Evolutionary conservation across 2,113 vertebrate species (phyloP), one percentile per base, ranked within the genome.

Genomic region (Actenoides hombroni): DNA sequence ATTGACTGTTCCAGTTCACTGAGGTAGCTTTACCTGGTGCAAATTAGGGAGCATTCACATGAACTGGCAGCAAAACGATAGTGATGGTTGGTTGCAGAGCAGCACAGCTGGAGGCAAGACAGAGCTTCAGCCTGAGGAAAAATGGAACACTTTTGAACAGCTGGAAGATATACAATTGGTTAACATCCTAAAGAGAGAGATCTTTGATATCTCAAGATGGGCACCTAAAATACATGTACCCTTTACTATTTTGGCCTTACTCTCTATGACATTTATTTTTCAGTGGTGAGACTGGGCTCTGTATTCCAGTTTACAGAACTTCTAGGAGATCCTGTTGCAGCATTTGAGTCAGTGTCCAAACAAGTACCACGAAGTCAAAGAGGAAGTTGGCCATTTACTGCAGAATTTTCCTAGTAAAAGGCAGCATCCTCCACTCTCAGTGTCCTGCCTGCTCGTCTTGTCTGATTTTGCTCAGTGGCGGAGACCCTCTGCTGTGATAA

Each of bases 61-160:
- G 42, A 91, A 25, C 76, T 53, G 46, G 65, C 88, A 75, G 67
- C 63, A 83, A 42, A 88, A 75, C 40, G 31, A 8, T 12, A 39
- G 51, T 60, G 23, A 37, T 29, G 25, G 40, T 51, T 69, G 51
- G 49, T 20, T 79, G 56, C n/a, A 25, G 61, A 75, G 54, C 54
- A 49, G 16, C 49, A 33, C 70, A 85, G 39, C 83, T 86, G 76
- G 21, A 35, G 46, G 25, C 6, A 59, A 88, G 39, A 17, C 39
- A 63, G 51, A 71, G 42, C 9, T 14, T 64, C 59, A 88, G 71
- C 76, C n/a, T 64, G 37, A 76, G 57, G 53, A 86, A 51, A n/a
- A 73, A 46, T 3, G 6, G 80, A 64, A 84, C 0, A 0, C 24
- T 80, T 79, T 40, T 68, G 46, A 83, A 48, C 28, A 1, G 20